Evolutionary conservation across 2,888 invertebrate genomes (phyloP), one percentile per base, ranked within the genome.

Genomic region (Leucania comma): DNA sequence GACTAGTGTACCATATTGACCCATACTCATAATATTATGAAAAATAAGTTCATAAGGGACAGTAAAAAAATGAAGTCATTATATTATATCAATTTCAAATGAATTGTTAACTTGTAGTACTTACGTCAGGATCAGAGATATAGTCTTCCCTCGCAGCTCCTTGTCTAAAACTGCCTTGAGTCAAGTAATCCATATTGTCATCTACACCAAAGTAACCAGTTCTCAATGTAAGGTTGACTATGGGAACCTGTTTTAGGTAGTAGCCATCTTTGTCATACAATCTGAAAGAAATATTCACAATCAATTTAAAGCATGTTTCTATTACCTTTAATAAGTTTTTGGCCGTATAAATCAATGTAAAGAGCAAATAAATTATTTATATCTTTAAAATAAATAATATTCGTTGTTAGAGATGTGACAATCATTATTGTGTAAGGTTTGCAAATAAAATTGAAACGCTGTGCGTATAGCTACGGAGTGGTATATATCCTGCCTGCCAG

Each of bases 131-230:
- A 82, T 94, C 93, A 12, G 92, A 88, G 2, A 88, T 80, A 48
- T 93, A 87, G 66, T 94, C 93, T 22, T 87, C 73, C n/a, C 89
- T 87, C 2, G 87, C 94, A 50, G 86, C 75, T 0, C 88, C 86
- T 72, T 94, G 94, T 72, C 93, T 90, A 58, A 92, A 91, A n/a
- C 84, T 82, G 0, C 94, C 93, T 70, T 92, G 93, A 0, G 93
- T 93, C 20, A 92, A 72, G 12, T 88, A 86, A 48, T 91, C 92
- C 1, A 94, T 81, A 35, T 92, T 90, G 46, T 92, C 82, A 17
- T 92, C 93, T 0, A 90, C 80, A 3, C 87, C 90, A 1, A 92
- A 82, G 58, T 76, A 92, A 20, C 92, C 93, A 3, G 92, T 92
- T 65, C 90, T 87, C 14, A 91, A 74, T 0, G 92, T 93, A 0